phyloP scores from a whole-genome alignment of 2,797 vertebrate species.

The Arrhamphus sclerolepis region DNA sequence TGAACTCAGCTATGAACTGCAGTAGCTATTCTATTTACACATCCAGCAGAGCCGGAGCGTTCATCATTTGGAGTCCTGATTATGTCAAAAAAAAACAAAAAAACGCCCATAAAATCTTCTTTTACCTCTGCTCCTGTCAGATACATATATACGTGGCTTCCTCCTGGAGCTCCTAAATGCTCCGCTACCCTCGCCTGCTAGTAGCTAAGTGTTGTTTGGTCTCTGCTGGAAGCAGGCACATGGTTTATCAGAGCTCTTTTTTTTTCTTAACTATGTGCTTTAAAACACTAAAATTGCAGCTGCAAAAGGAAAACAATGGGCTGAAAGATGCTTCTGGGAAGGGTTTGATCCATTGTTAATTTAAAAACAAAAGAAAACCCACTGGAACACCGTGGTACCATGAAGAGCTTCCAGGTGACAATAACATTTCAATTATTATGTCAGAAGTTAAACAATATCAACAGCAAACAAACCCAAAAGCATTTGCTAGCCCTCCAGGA shows the following conservation, averaged over 20 bases:
- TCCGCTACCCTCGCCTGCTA: neutral
- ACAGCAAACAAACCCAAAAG: neutral
- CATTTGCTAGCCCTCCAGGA: neutral
- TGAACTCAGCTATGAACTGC: neutral
- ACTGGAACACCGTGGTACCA: too few species aligned
- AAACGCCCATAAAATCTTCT: neutral
- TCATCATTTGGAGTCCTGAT: neutral
- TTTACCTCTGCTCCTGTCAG: neutral
- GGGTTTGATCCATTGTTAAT: too few species aligned
- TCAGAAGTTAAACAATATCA: too few species aligned
- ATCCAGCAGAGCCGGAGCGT: slow-evolving; percentile 7
- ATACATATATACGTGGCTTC: neutral
- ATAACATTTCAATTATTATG: too few species aligned
- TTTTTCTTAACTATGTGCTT: neutral
- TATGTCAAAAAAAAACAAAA: neutral
- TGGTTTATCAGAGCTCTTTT: neutral
- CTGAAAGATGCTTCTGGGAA: too few species aligned
- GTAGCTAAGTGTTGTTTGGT: neutral
- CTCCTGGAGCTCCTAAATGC: neutral
- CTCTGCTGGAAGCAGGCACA: neutral
- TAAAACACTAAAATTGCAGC: neutral
- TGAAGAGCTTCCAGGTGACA: too few species aligned
- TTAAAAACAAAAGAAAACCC: too few species aligned
- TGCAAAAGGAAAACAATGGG: neutral
- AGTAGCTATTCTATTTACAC: neutral